Conservation (phyloP, 2,797 vertebrate species). For the Silurus aristotelis region DNA sequence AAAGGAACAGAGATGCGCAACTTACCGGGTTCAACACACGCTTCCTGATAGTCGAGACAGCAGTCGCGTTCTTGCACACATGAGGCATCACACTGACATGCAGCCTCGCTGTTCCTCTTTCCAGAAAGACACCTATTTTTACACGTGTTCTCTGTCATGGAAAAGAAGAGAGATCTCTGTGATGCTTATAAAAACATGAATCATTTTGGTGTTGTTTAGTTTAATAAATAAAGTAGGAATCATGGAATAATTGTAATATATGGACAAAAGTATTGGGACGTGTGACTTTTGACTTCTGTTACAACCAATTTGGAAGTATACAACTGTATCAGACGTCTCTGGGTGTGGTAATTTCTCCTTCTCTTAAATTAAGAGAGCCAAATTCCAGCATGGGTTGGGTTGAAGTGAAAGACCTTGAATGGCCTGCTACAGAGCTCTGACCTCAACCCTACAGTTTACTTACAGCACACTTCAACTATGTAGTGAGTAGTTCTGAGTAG, state of each 20-base stretch:
- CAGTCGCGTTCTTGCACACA: slow-evolving; percentile 77
- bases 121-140: slow-evolving; percentile 48
- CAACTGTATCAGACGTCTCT: too few relatives aligned
- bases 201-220: neutral
- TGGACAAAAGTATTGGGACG: too few relatives aligned
- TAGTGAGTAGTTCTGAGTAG: too few relatives aligned
- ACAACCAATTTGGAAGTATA: too few relatives aligned
- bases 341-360: too few relatives aligned
- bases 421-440: too few relatives aligned
- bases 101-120: slow-evolving; percentile 65
- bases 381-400: too few relatives aligned
- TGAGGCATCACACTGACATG: slow-evolving; percentile 73
- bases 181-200: neutral
- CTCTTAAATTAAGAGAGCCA: too few relatives aligned
- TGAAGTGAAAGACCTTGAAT: too few relatives aligned
- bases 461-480: neutral
- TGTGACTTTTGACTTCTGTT: too few relatives aligned
- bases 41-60: slow-evolving; percentile 78
- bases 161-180: neutral
- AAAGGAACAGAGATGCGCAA: neutral
- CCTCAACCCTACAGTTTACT: neutral
- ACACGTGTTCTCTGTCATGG: slow-evolving; percentile 49
- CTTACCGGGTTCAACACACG: slow-evolving; percentile 76
- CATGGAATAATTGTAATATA: too few relatives aligned
- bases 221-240: too few relatives aligned